Base-by-base conservation (phyloP, 2,113 vertebrate species). In the Forbesichthys papilliferus region DNA sequence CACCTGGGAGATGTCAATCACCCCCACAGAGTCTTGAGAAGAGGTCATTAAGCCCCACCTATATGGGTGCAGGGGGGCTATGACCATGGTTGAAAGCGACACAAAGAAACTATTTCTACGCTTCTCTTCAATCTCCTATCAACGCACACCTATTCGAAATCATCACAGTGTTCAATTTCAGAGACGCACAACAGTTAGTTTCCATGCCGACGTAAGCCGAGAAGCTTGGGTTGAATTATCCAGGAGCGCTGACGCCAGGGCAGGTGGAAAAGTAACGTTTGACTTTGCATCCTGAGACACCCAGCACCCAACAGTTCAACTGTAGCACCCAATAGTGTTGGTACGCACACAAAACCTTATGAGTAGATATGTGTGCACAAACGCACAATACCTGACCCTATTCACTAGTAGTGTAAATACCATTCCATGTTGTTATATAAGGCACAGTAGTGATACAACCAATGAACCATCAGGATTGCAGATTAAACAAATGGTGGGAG, bases 151-250 rank as follows among this genome's bases (percentile, higher is more conserved):
- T 46, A 62, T 52, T 64, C 11, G 0, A 49, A 63, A n/a, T 64
- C 54, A 53, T 46, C 16, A 52, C 11, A 48, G 83, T 65, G 52
- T 86, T 9, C 11, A 49, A 51, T 87, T 83, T 67, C 78, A 61
- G 67, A 5, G 14, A 20, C 1, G 69, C 72, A 75, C 74, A 68
- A 74, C 59, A 73, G 68, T 42, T 53, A 0, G 58, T 72, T 80
- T 87, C 85, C 77, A 85, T 81, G 76, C 68, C 20, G 56, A 77
- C 18, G 80, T 83, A 85, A 89, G 66, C 71, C 12, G 77, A 90
- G 88, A 88, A 57, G 42, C 6, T 3, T 0, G 2, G 34, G 47
- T 61, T 91, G 79, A 91, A 92, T 91, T 80, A 91, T 91, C 92
- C 18, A 90, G 62, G 27, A 64, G 71, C 3, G 57, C 61, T 78